Conservation (phyloP, 2,888 invertebrate species). For the Synanthedon myopaeformis region DNA sequence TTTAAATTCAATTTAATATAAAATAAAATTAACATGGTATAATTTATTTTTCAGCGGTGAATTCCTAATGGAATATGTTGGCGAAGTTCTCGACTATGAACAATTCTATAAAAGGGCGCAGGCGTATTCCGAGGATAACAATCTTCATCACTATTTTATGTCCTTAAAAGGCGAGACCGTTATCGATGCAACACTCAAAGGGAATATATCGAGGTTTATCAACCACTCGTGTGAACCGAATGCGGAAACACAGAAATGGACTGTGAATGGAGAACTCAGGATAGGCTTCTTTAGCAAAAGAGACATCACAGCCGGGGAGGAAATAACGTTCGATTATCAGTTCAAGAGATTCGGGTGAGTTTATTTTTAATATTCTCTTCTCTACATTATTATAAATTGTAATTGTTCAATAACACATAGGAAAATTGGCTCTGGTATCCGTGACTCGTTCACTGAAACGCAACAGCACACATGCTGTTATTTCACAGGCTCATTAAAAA, state of each 20-base stretch:
- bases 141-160: constrained; percentile 98
- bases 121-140: constrained; percentile 89
- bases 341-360: constrained; percentile 94
- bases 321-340: constrained; percentile 98
- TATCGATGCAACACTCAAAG: constrained; percentile 96
- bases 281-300: constrained; percentile 97
- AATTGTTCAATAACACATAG: not conserved
- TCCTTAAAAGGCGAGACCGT: constrained; percentile 85
- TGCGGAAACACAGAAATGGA: constrained; percentile 98
- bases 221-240: constrained; percentile 99
- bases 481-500: not conserved
- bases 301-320: constrained; percentile 87
- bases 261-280: constrained; percentile 90
- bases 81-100: constrained; percentile 92
- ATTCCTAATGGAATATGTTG: constrained; percentile 98
- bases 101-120: constrained; percentile 91
- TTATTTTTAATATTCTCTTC: not conserved
- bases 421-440: too few relatives aligned
- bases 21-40: not conserved
- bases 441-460: too few relatives aligned
- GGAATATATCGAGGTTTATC: constrained; percentile 96
- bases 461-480: not conserved
- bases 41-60: constrained; percentile 75
- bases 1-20: not conserved
- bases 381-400: not conserved